phyloP scores from a whole-genome alignment of 2,888 invertebrate genomes.

The Ornithoptera alexandrae region DNA sequence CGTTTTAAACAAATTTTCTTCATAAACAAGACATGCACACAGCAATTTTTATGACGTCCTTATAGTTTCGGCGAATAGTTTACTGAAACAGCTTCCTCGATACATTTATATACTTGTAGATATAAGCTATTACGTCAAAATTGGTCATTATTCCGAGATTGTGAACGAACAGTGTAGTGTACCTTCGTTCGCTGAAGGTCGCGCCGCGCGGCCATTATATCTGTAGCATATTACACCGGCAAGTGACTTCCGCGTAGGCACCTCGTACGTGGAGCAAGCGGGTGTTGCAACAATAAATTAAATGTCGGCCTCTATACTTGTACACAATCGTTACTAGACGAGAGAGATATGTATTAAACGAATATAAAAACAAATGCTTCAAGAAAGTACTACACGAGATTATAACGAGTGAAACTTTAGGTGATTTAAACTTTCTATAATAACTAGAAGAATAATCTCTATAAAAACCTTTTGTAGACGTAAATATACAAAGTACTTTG shows the following conservation, averaged over 20 bases:
- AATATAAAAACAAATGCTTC: slow-evolving; percentile 6
- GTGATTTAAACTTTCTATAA: background rate
- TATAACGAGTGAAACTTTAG: slow-evolving; percentile 5
- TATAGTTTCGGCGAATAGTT: no score
- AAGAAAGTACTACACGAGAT: background rate
- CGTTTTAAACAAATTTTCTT: no score
- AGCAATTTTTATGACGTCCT: no score
- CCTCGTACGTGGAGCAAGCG: slow-evolving; percentile 18
- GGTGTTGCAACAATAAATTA: slow-evolving; percentile 28
- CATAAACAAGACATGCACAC: no score
- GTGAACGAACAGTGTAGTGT: background rate
- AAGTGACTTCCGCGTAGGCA: slow-evolving; percentile 36
- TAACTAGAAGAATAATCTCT: background rate
- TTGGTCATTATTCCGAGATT: background rate
- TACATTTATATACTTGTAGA: no score
- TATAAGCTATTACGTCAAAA: no score
- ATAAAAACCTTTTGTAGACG: no score
- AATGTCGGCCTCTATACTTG: slow-evolving; percentile 9
- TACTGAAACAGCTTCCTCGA: no score
- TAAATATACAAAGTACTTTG: no score
- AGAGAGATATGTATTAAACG: background rate
- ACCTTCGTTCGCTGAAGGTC: slow-evolving; percentile 23
- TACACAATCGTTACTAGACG: slow-evolving; percentile 10
- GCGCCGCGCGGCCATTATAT: slow-evolving; percentile 25
- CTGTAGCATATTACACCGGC: slow-evolving; percentile 28